Conservation (phyloP, 1,140 invertebrate species). For the Nasonia longicornis region DNA sequence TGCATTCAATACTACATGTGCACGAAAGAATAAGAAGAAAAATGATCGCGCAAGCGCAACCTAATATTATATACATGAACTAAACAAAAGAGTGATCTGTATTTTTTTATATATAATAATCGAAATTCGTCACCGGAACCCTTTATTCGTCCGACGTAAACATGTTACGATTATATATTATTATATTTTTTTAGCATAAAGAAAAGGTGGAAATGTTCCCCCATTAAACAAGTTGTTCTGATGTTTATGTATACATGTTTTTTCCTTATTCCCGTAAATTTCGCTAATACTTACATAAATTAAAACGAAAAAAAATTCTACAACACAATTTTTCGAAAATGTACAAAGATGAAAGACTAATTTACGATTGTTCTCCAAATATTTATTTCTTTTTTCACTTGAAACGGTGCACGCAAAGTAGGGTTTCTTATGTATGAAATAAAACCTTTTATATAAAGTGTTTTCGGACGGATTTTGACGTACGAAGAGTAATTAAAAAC, state of each 20-base stretch:
- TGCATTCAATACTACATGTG: not conserved
- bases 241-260: not conserved
- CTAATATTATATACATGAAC: conserved; percentile 8
- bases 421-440: not conserved
- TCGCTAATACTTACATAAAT: not conserved
- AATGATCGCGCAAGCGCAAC: not conserved
- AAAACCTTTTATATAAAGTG: conserved; percentile 19
- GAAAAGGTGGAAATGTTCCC: not conserved
- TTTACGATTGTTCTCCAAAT: not conserved
- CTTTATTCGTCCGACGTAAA: conserved; percentile 3
- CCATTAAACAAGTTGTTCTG: conserved; percentile 13
- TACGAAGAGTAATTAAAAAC: conserved; percentile 1
- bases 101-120: conserved; percentile 28
- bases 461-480: conserved; percentile 8
- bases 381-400: not conserved
- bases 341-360: conserved; percentile 4
- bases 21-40: conserved; percentile 14
- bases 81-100: conserved; percentile 22
- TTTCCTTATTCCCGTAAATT: not conserved
- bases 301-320: not conserved
- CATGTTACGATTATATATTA: conserved; percentile 20
- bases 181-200: conserved; percentile 20
- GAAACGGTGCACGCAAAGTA: not conserved
- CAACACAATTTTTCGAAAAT: not conserved
- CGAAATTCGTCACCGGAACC: conserved; percentile 9